phyloP scores from a whole-genome alignment of 2,888 invertebrate genomes.

The Melitaea athalia region DNA sequence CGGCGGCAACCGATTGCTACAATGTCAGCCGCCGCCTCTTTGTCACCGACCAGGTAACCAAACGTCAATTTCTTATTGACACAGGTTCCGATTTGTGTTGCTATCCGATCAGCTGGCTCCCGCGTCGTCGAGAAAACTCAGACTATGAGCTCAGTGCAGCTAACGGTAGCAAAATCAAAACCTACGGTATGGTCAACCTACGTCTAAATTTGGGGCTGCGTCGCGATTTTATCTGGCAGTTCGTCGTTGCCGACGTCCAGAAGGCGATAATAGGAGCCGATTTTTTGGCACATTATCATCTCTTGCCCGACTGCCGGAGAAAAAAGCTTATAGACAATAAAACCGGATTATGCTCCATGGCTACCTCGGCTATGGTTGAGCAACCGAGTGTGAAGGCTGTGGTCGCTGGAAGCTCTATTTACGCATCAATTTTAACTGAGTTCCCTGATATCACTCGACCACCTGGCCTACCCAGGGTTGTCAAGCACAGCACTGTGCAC shows the following conservation, averaged over 20 bases:
- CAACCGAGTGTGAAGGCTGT: slow-evolving; percentile 7
- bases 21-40: slow-evolving; percentile 14
- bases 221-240: slow-evolving; percentile 38
- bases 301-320: too few species aligned
- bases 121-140: not conserved
- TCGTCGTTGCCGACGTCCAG: slow-evolving; percentile 40
- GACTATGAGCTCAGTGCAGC: slow-evolving; percentile 32
- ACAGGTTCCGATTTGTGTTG: slow-evolving; percentile 11
- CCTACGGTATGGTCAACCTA: slow-evolving; percentile 31
- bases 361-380: slow-evolving; percentile 22
- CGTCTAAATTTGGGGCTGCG: slow-evolving; percentile 34
- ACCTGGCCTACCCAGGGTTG: not conserved
- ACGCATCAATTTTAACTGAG: slow-evolving; percentile 15
- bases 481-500: slow-evolving; percentile 16
- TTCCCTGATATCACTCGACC: slow-evolving; percentile 19
- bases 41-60: not conserved
- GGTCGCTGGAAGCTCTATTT: not conserved
- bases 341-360: slow-evolving; percentile 21
- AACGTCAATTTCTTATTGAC: not conserved
- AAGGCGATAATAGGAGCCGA: slow-evolving; percentile 33
- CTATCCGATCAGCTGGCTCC: not conserved
- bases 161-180: slow-evolving; percentile 35
- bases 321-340: slow-evolving; percentile 28
- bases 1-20: slow-evolving; percentile 30
- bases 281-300: slow-evolving; percentile 28